Evolutionary conservation across 2,113 vertebrate genomes (phyloP).

Genomic region (Esox niger): DNA sequence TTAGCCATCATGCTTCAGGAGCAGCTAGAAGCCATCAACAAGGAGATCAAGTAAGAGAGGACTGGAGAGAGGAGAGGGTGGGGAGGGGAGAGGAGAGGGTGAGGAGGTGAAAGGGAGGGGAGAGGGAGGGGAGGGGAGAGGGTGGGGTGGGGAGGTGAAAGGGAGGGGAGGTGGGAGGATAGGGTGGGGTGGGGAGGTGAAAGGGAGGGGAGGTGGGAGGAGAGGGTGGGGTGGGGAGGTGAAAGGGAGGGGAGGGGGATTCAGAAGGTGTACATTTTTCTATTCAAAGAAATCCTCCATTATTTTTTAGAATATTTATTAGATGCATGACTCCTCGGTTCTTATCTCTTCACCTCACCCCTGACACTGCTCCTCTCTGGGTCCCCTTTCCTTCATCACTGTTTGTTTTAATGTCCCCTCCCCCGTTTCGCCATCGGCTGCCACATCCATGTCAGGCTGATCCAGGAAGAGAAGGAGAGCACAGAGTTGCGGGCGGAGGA

Average conservation of each 20-base stretch:
- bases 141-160: too few species aligned
- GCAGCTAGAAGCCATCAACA: conserved; percentile 92
- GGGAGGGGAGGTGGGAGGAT: too few species aligned
- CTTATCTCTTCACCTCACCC: neutral
- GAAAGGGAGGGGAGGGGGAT: neutral
- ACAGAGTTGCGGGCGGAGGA: conserved; percentile 88
- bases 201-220: too few species aligned
- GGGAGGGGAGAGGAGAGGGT: too few species aligned
- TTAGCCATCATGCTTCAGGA: conserved; percentile 92
- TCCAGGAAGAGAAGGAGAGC: conserved; percentile 93
- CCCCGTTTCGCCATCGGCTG: neutral
- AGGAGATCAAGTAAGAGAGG: conserved; percentile 87
- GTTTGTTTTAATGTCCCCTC: too few species aligned
- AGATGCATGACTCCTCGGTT: neutral
- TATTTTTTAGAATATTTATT: neutral
- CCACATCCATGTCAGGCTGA: conserved; percentile 77
- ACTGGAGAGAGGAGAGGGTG: neutral
- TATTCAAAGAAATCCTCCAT: too few species aligned
- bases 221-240: neutral
- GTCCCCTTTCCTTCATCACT: neutral
- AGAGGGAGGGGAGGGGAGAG: too few species aligned
- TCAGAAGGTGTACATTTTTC: too few species aligned
- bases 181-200: neutral
- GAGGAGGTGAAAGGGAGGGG: too few species aligned
- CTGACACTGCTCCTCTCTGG: neutral